Evolutionary conservation across 2,888 invertebrate genomes (phyloP), one percentile per base, ranked within the genome.

Genomic region (Tiliacea aurago): DNA sequence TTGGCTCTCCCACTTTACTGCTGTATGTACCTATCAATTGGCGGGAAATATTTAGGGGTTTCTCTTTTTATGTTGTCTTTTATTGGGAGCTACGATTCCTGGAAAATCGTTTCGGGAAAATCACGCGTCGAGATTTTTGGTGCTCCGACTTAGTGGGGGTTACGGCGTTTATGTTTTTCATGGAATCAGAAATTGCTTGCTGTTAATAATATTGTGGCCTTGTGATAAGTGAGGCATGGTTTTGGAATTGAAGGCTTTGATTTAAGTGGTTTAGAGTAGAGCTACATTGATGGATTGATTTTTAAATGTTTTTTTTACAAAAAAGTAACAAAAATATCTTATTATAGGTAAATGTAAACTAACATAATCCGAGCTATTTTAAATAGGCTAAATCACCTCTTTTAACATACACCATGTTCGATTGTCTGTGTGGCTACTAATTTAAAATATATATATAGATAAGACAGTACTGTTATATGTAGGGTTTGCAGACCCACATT

Each of bases 21-120:
- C 89, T 93, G 90, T 93, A 90, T 93, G 90, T 93, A 90, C 91
- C 91, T 91, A 94, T 94, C 94, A 94, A 94, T 95, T 94, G 92
- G 87, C 88, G 90, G 90, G 90, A 92, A 92, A 93, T 92, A 92
- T 93, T 93, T 92, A 89, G 91, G 89, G 89, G 91, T 90, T 90
- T 84, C 87, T 87, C 87, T 90, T 91, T 93, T 93, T 93, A 92
- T 93, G 90, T 90, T 91, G 91, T 89, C 88, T 88, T 92, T 92
- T 93, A 92, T 91, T 91, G 89, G 87, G 89, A 89, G 86, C 88
- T 89, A 89, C 87, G 87, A 86, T 90, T 90, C 89, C 87, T 85
- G 86, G 75, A 74, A 87, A 87, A 87, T 66, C 73, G 89, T 86
- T 84, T 85, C 80, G 80, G 83, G 84, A 76, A 86, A 83, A 86